phyloP scores from a whole-genome alignment of 1,140 invertebrate genomes.

The Hesperophylax magnus region DNA sequence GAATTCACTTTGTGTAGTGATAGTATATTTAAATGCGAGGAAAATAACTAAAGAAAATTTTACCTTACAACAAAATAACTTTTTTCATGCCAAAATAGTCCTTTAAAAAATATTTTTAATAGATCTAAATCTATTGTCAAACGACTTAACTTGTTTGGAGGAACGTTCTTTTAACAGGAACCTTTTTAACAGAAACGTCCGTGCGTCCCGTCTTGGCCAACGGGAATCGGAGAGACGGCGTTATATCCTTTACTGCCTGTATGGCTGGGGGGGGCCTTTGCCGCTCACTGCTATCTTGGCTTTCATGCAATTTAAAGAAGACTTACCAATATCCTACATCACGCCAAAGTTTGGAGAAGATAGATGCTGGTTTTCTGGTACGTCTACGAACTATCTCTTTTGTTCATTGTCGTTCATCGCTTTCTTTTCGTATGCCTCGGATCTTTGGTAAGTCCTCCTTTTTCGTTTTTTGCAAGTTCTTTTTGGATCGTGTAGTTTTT shows the following conservation, averaged over 20 bases:
- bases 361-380: slow-evolving; percentile 74
- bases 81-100: too few species aligned
- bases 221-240: slow-evolving; percentile 61
- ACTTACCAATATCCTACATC: slow-evolving; percentile 63
- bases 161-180: too few species aligned
- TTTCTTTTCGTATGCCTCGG: too few species aligned
- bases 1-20: too few species aligned
- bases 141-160: not conserved
- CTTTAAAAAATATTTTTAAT: too few species aligned
- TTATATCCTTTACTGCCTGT: slow-evolving; percentile 78
- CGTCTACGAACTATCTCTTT: slow-evolving; percentile 45
- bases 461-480: too few species aligned
- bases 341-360: slow-evolving; percentile 71
- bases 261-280: slow-evolving; percentile 79
- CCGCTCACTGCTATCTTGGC: slow-evolving; percentile 66
- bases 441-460: too few species aligned
- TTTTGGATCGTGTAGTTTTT: too few species aligned
- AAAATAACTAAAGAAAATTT: too few species aligned
- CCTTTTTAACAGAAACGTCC: not conserved
- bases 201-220: not conserved
- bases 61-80: too few species aligned
- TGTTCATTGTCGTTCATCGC: not conserved
- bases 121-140: too few species aligned
- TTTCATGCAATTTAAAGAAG: slow-evolving; percentile 67
- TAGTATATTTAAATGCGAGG: too few species aligned